Percentiles rank a stretch among this genome's conserved stretches.
Evolutionary conservation across 2,113 vertebrate species (phyloP).

Genomic region (Microtus richardsoni): DNA sequence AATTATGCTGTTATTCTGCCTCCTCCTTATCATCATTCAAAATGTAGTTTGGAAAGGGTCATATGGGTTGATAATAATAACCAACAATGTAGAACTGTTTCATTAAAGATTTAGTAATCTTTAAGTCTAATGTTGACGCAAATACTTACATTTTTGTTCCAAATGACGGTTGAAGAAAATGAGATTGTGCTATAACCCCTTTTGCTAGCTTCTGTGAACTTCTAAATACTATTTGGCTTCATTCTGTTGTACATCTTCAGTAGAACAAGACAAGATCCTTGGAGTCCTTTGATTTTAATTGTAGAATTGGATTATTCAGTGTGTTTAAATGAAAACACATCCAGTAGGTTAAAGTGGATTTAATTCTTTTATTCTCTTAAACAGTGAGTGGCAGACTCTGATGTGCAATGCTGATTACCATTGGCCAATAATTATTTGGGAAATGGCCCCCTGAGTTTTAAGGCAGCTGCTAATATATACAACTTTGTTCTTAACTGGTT

Average conservation of each 20-base stretch:
- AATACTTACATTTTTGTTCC: not conserved
- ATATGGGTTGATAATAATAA: not conserved
- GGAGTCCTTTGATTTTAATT: not conserved
- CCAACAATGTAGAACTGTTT: not conserved
- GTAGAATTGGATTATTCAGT: not conserved
- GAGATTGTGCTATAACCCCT: not conserved
- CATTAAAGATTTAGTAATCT: not conserved
- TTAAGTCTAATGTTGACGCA: not conserved
- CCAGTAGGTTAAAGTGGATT: not conserved
- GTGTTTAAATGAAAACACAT: not conserved
- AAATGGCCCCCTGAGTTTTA: not conserved
- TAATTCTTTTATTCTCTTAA: conserved; percentile 48
- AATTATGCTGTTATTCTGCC: not conserved
- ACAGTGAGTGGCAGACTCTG: conserved; percentile 38
- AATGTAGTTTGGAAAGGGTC: not conserved
- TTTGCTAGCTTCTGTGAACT: too few relatives aligned
- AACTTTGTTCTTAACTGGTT: not conserved
- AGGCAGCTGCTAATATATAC: conserved; percentile 25
- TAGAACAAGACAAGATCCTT: not conserved
- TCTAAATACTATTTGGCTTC: not conserved
- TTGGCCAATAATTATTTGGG: not conserved
- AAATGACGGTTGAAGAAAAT: not conserved
- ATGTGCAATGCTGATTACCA: not conserved
- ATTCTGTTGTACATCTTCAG: not conserved
- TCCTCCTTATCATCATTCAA: not conserved